Evolutionary conservation across 2,888 invertebrate genomes (phyloP).

Genomic region (Frankliniella fusca): DNA sequence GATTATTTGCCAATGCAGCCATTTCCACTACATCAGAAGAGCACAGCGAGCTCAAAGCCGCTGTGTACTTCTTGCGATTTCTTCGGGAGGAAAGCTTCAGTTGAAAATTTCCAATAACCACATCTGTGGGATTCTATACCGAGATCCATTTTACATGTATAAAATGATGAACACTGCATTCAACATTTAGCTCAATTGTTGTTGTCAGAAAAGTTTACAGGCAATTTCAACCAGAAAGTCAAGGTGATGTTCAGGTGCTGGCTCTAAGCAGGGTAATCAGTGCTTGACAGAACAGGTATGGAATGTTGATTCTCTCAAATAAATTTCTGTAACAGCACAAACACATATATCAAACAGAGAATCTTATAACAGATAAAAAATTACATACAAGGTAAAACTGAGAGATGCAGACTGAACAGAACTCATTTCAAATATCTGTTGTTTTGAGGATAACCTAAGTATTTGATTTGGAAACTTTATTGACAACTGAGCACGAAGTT

Average conservation of each 20-base stretch:
- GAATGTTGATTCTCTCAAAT: neutral
- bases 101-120: neutral
- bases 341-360: neutral
- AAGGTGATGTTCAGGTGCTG: too few species aligned
- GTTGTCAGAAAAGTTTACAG: too few species aligned
- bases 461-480: neutral
- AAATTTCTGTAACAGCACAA: neutral
- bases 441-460: neutral
- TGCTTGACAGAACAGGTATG: neutral
- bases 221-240: too few species aligned
- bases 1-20: conserved; percentile 36
- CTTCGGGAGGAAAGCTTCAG: neutral
- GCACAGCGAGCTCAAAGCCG: conserved; percentile 4
- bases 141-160: neutral
- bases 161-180: neutral
- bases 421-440: too few species aligned
- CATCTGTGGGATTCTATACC: neutral
- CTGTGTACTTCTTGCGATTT: neutral
- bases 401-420: too few species aligned
- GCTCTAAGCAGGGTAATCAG: too few species aligned
- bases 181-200: neutral
- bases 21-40: conserved; percentile 12
- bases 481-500: neutral
- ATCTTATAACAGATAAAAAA: neutral
- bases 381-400: neutral